Evolutionary conservation across 37 sponge, comb jelly and placozoan genomes (phyloP), one percentile per base, ranked within the genome.

Genomic region (Axinella damicornis): DNA sequence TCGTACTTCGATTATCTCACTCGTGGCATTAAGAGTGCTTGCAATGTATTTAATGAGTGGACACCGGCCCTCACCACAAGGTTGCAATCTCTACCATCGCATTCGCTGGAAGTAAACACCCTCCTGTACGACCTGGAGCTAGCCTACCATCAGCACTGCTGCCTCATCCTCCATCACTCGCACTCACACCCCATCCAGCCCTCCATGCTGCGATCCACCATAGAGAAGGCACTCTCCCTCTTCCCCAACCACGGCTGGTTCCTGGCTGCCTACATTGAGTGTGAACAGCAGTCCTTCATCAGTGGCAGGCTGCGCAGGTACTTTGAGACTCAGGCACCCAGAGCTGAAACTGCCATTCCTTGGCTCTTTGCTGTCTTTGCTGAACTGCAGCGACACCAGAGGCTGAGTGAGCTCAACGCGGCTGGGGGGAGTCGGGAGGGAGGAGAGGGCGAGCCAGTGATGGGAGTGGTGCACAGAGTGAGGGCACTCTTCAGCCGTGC

Each of bases 401-500:
- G 63, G 24, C 65, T 90, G 57, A 32, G 21, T 30, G 46, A 57
- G 31, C 22, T 25, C 36, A 78, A n/a, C n/a, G n/a, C 46, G 4
- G 37, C 2, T 41, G 75, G 11, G 1, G n/a, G n/a, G n/a, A n/a
- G 46, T 46, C 6, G 46, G 46, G 68, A 34, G 34, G 60, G 11
- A 40, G 66, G 5, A 52, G 62, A 63, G 1, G 80, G 65, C 28
- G 85, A 84, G 59, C 65, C 78, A 21, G 59, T 62, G 57, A 71
- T 12, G 21, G 90, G 91, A 0, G 57, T 90, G 16, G 67, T 83
- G 22, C 69, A 90, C 65, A 66, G 96, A 18, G 72, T 96, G 31
- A 57, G 91, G 39, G 71, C 88, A 17, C 63, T 93, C 22, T 78
- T 90, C 31, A 24, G 34, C 21, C 84, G 94, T 41, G 96, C 89